Evolutionary conservation across 2,888 invertebrate species (phyloP).

Genomic region (Polylopha cassiicola): DNA sequence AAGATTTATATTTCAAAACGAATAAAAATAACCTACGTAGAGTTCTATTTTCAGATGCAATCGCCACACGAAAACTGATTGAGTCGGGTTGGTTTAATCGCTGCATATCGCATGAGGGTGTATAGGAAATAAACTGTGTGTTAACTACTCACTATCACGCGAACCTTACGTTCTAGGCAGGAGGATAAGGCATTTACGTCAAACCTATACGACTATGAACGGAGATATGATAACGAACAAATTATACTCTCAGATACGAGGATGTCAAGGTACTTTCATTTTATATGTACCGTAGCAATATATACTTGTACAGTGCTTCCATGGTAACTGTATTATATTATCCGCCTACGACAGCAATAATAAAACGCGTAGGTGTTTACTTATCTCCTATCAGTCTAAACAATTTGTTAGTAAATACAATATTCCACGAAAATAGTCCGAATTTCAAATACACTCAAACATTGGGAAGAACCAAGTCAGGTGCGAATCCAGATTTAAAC

Average conservation of each 20-base stretch:
- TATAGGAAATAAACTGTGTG: constrained; percentile 16
- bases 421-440: constrained; percentile 13
- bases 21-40: constrained; percentile 15
- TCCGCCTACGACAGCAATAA: too few species aligned
- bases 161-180: constrained; percentile 6
- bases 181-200: constrained; percentile 9
- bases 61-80: constrained; percentile 24
- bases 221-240: constrained; percentile 7
- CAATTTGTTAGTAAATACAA: constrained; percentile 20
- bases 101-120: constrained; percentile 11
- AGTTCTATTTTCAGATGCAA: constrained; percentile 21
- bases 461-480: constrained; percentile 29
- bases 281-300: constrained; percentile 4
- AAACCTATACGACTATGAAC: constrained; percentile 1
- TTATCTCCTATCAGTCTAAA: too few species aligned
- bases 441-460: too few species aligned
- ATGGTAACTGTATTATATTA: too few species aligned
- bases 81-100: constrained; percentile 17
- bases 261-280: constrained; percentile 2
- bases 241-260: constrained; percentile 2
- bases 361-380: too few species aligned
- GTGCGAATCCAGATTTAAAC: constrained; percentile 44
- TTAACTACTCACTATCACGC: constrained; percentile 17
- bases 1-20: constrained; percentile 7
- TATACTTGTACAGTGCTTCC: too few species aligned